Base-by-base conservation (phyloP, 1,140 invertebrate genomes). In the Dryas iulia region DNA sequence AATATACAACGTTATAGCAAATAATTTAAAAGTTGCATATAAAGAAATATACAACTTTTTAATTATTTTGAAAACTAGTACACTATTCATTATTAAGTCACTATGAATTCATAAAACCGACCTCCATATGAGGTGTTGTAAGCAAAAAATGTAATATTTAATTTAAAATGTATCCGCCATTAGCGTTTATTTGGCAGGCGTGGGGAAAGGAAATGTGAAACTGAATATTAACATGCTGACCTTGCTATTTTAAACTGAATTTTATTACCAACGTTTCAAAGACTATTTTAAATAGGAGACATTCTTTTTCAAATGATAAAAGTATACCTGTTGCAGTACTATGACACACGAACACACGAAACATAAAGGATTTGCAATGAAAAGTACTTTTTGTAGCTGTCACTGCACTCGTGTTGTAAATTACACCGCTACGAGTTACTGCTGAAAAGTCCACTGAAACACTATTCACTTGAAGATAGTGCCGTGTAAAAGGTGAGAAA, bases 321-420 rank as follows among this genome's bases (percentile, higher is more conserved):
- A 59, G 18, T 35, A 11, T 59, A 59, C 58, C 58, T 59, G 58
- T 59, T 59, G 58, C 58, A n/a, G 28, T 35, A 59, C 33, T 39
- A 60, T 47, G 33, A 60, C 2, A 60, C 2, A 59, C 3, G 31
- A 60, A 60, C 6, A 60, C n/a, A 21, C 24, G 5, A n/a, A 8
- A 47, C 11, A 39, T 39, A 60, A 47, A 60, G 39, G 24, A 59
- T 59, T 59, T 59, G 12, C 33, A 60, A 60, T 25, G 25, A 60
- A 60, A 57, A 39, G 39, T 60, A 14, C n/a, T 39, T 47, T 47
- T 47, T 21, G 39, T 21, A 11, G 39, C 2, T 47, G 18, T 47
- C 14, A 2, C 14, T 8, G 21, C n/a, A 47, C 2, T 14, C 39
- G 7, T 6, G 7, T 47, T 21, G 18, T 47, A 47, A 47, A 21